Percentiles rank a stretch among this genome's conserved stretches.
These are phyloP conservation scores for Centropus unirufus DNA, from an alignment of 2,113 vertebrate species.

Conservation along the genomic window DNA sequence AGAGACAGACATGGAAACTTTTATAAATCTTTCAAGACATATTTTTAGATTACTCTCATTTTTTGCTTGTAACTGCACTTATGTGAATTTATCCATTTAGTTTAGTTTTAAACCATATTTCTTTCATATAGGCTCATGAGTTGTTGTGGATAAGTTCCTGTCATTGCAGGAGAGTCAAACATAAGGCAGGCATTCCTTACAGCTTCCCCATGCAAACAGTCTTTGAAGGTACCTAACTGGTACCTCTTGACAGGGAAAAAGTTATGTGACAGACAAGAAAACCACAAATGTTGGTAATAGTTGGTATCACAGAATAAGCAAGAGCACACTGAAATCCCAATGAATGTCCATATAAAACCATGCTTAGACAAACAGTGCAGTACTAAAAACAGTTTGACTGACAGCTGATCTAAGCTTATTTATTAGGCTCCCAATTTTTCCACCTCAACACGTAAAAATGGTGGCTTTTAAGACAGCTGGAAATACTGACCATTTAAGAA, in stretches of 20 bases:
- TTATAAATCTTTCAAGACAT: background rate
- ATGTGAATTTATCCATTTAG: background rate
- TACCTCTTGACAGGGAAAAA: background rate
- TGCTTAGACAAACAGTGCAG: background rate
- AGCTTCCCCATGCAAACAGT: background rate
- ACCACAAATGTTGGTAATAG: background rate
- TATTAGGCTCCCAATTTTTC: background rate
- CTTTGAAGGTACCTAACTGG: background rate
- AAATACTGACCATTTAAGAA: background rate
- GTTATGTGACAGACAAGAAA: background rate
- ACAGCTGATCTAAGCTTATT: background rate
- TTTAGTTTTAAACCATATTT: background rate
- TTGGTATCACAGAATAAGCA: background rate
- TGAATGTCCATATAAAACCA: background rate
- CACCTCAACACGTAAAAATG: background rate
- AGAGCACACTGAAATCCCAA: background rate
- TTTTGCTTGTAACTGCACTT: background rate
- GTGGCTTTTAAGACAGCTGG: background rate
- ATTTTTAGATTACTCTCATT: background rate
- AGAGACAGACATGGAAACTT: background rate
- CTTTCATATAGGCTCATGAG: background rate
- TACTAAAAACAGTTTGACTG: background rate
- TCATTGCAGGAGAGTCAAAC: background rate
- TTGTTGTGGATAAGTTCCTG: background rate
- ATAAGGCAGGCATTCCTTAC: background rate